Evolutionary conservation across 2,888 invertebrate species (phyloP).

Genomic region (Coelopa pilipes): DNA sequence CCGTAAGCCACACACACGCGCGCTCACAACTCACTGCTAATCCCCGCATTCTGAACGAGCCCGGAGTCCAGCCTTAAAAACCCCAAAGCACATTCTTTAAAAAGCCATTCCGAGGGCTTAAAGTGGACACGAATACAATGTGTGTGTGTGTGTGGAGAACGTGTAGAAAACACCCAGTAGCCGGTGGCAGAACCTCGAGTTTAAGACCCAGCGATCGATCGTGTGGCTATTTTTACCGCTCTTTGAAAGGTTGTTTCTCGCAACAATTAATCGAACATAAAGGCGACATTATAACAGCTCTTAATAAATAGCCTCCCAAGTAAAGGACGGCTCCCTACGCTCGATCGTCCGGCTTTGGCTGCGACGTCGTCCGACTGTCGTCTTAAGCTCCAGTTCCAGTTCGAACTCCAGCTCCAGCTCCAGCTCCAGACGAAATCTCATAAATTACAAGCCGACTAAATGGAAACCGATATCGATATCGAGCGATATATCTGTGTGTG

Average conservation of each 20-base stretch:
- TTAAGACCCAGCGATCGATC: background rate
- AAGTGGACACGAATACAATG: background rate
- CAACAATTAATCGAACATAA: conserved; percentile 24
- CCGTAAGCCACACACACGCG: background rate
- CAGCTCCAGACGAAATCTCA: conserved; percentile 1
- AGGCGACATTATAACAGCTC: conserved; percentile 27
- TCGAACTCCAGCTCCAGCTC: background rate
- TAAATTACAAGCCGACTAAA: conserved; percentile 27
- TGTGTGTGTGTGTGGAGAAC: no score
- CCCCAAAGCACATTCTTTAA: conserved; percentile 19
- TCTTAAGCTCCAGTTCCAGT: background rate
- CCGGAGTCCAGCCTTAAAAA: background rate
- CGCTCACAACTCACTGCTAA: background rate
- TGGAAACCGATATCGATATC: conserved; percentile 23
- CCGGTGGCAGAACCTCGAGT: background rate
- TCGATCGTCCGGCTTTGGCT: background rate
- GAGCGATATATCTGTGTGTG: no score
- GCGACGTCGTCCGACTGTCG: background rate
- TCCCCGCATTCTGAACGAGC: background rate
- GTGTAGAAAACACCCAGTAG: conserved; percentile 24
- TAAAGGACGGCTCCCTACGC: background rate
- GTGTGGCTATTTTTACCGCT: background rate
- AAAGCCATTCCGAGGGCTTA: conserved; percentile 21
- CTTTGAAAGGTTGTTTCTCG: background rate
- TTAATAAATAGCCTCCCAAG: conserved; percentile 17